A percentile compares a stretch with the other conserved stretches of the same genome.
Evolutionary conservation across 1,140 invertebrate species (phyloP).

Genomic region (Dinoponera quadriceps): DNA sequence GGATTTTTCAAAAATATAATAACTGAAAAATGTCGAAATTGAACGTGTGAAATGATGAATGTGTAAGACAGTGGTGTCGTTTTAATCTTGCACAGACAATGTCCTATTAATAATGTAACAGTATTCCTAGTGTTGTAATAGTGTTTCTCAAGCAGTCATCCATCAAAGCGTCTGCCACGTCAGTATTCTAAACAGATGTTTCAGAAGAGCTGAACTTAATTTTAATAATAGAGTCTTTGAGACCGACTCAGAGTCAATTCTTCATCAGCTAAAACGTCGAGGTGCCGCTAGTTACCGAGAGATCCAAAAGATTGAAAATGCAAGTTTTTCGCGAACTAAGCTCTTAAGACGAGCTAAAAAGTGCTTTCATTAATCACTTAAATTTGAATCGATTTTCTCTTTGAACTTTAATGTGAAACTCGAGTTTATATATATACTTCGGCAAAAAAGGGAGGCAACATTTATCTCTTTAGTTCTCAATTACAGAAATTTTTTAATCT

Average conservation of each 20-base stretch:
- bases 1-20: too few species aligned
- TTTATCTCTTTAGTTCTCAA: too few species aligned
- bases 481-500: too few species aligned
- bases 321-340: not conserved
- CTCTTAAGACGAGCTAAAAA: not conserved
- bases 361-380: too few species aligned
- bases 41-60: too few species aligned
- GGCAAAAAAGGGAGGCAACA: too few species aligned
- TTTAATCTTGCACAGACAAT: not conserved
- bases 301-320: conserved; percentile 21
- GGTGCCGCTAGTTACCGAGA: not conserved
- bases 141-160: conserved; percentile 6
- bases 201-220: conserved; percentile 4
- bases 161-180: conserved; percentile 15
- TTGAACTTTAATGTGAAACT: too few species aligned
- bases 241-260: conserved; percentile 26
- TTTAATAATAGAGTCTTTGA: conserved; percentile 16
- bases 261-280: conserved; percentile 30
- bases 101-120: not conserved
- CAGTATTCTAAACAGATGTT: conserved; percentile 4
- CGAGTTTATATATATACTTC: too few species aligned
- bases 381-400: too few species aligned
- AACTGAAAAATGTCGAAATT: too few species aligned
- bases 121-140: not conserved
- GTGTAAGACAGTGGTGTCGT: not conserved